Evolutionary conservation across 2,113 vertebrate species (phyloP), one percentile per base, ranked within the genome.

Genomic region (Amphiprion ocellaris): DNA sequence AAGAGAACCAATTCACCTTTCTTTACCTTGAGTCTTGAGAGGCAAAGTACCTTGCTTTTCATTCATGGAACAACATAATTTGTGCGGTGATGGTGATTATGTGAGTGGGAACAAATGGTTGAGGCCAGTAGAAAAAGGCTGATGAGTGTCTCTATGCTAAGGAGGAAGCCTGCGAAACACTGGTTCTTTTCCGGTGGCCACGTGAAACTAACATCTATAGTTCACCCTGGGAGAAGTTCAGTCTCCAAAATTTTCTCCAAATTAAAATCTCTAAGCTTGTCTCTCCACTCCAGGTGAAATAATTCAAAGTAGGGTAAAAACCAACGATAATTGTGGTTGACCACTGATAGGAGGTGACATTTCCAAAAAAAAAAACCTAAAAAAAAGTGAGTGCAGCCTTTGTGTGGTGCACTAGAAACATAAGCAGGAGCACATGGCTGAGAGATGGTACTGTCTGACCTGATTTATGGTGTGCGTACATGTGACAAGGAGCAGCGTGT

Each of bases 401-500:
- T 69, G 68, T 77, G 78, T 41, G 68, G 44, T 53, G 12, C 15
- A 64, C 21, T 50, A 58, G 50, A 81, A 77, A 84, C 62, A 64
- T 82, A 83, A 89, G 84, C 75, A 79, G 94, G 93, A 96, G 94
- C 92, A 94, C 94, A 95, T 93, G 95, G 90, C 93, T 78, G 88
- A 93, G 93, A 93, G 94, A 90, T 93, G 85, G 85, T 89, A 93
- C 96, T 94, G 91, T 92, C 92, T 95, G 94, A 95, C 95, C 95
- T 94, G 95, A 92, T 94, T 95, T 95, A 79, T 72, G 47, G 50
- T 53, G 63, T 95, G 93, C 94, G 92, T 90, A 93, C 97, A 97
- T 98, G 97, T 98, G 97, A 98, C 96, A 96, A 87, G 92, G 79
- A 82, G 92, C 93, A 92, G 95, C 90, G 95, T 96, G 97, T 95